Evolutionary conservation across 2,113 vertebrate genomes (phyloP).

Genomic region (Thomomys bottae): DNA sequence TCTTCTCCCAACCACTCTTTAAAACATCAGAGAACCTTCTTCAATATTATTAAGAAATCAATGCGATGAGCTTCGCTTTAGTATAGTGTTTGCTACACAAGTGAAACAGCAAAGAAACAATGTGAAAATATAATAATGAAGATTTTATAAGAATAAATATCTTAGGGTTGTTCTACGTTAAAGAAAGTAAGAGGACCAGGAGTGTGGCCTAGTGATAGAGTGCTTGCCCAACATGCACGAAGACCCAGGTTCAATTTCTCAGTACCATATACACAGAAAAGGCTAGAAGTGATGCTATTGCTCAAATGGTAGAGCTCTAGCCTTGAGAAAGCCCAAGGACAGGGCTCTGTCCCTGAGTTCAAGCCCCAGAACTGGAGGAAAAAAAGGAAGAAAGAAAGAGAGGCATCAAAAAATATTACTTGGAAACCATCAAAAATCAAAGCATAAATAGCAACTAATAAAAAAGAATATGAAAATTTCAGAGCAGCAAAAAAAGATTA

Average conservation of each 20-base stretch:
- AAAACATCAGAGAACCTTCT: background rate
- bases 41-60: background rate
- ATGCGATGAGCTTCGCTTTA: background rate
- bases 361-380: no score
- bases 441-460: background rate
- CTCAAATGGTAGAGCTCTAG: no score
- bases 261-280: no score
- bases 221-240: no score
- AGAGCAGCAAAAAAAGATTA: background rate
- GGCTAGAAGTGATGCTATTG: no score
- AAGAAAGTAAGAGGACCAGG: constrained; percentile 17
- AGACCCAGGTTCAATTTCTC: no score
- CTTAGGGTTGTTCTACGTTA: background rate
- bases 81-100: background rate
- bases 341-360: no score
- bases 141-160: background rate
- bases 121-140: background rate
- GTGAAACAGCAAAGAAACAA: background rate
- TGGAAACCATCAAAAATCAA: constrained; percentile 27
- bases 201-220: no score
- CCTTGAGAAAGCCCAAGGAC: no score
- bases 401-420: background rate
- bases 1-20: background rate
- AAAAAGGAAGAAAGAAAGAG: constrained; percentile 23
- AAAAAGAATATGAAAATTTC: background rate